Evolutionary conservation across 2,797 vertebrate species (phyloP).

Genomic region (Oreonectes daqikongensis): DNA sequence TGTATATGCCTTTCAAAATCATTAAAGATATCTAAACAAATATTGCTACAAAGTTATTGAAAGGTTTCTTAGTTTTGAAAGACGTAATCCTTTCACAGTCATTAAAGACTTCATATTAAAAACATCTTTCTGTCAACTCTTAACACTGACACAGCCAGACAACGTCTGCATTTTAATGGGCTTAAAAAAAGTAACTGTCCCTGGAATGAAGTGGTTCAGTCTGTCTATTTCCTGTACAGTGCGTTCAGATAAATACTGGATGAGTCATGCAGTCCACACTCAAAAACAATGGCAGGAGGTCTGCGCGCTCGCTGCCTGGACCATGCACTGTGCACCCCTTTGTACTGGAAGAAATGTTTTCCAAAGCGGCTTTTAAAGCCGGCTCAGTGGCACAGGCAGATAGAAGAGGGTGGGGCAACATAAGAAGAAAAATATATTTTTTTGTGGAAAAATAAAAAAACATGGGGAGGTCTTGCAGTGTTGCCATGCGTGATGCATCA

Average conservation of each 20-base stretch:
- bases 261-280: slow-evolving; percentile 74
- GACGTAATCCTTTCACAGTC: too few species aligned
- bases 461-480: background rate
- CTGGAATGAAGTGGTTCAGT: slow-evolving; percentile 49
- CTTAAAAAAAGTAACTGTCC: slow-evolving; percentile 36
- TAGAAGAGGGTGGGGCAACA: slow-evolving; percentile 20
- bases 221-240: slow-evolving; percentile 60
- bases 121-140: background rate
- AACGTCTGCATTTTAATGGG: slow-evolving; percentile 18
- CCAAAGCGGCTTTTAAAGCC: slow-evolving; percentile 61
- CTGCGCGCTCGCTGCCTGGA: slow-evolving; percentile 58
- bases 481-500: background rate
- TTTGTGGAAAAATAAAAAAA: slow-evolving; percentile 1
- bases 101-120: slow-evolving; percentile 12
- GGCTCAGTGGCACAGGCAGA: slow-evolving; percentile 45
- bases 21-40: too few species aligned
- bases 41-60: background rate
- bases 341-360: slow-evolving; percentile 67
- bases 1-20: too few species aligned
- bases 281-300: slow-evolving; percentile 79
- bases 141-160: background rate
- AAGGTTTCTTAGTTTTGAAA: too few species aligned
- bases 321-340: slow-evolving; percentile 65
- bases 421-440: background rate
- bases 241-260: slow-evolving; percentile 69